A percentile compares a stretch with the other conserved stretches of the same genome.
Conservation (phyloP, 2,113 vertebrate genomes). For the Macrotus californicus region DNA sequence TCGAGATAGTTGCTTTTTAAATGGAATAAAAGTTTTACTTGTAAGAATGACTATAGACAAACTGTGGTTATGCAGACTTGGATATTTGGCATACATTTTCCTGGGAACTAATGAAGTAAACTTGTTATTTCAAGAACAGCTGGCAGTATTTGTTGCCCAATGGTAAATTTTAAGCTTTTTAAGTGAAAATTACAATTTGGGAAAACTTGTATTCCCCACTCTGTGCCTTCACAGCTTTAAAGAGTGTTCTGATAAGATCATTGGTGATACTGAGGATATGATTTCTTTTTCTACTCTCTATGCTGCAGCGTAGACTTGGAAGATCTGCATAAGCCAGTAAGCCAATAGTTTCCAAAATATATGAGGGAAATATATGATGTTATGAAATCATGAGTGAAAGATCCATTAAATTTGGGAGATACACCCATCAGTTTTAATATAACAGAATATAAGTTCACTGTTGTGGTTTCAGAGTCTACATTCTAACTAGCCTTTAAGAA, state of each 20-base stretch:
- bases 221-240: not conserved
- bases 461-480: not conserved
- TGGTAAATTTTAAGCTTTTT: not conserved
- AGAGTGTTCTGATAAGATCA: not conserved
- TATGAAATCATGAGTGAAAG: not conserved
- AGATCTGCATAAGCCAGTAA: not conserved
- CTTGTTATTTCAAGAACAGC: not conserved
- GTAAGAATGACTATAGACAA: not conserved
- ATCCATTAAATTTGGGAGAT: not conserved
- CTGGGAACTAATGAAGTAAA: not conserved
- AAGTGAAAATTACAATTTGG: constrained; percentile 1
- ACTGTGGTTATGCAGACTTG: not conserved
- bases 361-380: not conserved
- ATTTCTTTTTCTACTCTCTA: not conserved
- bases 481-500: constrained; percentile 8
- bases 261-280: not conserved
- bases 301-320: not conserved
- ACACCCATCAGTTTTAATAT: not conserved
- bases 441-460: not conserved
- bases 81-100: not conserved
- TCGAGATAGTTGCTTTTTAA: not conserved
- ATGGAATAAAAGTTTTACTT: not conserved
- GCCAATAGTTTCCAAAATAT: not conserved
- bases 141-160: not conserved
- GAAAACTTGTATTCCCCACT: not conserved